Base-by-base conservation (phyloP, 2,888 invertebrate species). In the Apamea epomidion region DNA sequence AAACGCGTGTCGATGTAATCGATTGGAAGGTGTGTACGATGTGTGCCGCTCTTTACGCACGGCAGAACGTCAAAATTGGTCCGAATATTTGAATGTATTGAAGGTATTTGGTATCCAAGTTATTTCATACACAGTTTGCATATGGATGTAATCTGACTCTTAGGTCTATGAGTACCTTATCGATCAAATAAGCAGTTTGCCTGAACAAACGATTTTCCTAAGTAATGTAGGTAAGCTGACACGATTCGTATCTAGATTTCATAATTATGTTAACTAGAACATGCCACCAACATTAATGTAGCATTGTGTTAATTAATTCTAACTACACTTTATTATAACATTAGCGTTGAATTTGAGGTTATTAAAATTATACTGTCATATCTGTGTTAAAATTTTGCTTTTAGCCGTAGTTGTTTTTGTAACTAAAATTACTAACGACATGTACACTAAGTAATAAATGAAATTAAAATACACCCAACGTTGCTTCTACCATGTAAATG, bases 1-100 rank as follows among this genome's bases (percentile, higher is more conserved):
- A 60, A 7, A 67, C 60, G 71, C 25, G 70, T 78, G 70, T 6
- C 37, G 1, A 16, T 32, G 48, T 67, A 78, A 83, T 70, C 65
- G 70, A 83, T 60, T 67, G 78, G 70, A 81, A 78, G 62, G 62
- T 62, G 32, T 42, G n/a, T 76, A 16, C 37, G 51, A 29, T 69
- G 37, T 76, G 54, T 58, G 29, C 68, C 45, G 37, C 68, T 10
- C 45, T 69, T 54, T 29, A 58, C 37, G 51, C 77, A 16, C 25
- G 54, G 29, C 0, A 29, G 29, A 25, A 60, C 25, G 21, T 6
- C 10, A 18, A 7, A 3, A n/a, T 68, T 76, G 18, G 14, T 69
- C 16, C 37, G 54, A 65, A 67, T 29, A 25, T 48, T 73, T 74
- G 0, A 48, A 81, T 67, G 5, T 81, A 21, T 29, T n/a, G n/a